These are phyloP conservation scores for Ahaetulla prasina DNA, from an alignment of 2,113 vertebrate genomes.

Conservation along the genomic window DNA sequence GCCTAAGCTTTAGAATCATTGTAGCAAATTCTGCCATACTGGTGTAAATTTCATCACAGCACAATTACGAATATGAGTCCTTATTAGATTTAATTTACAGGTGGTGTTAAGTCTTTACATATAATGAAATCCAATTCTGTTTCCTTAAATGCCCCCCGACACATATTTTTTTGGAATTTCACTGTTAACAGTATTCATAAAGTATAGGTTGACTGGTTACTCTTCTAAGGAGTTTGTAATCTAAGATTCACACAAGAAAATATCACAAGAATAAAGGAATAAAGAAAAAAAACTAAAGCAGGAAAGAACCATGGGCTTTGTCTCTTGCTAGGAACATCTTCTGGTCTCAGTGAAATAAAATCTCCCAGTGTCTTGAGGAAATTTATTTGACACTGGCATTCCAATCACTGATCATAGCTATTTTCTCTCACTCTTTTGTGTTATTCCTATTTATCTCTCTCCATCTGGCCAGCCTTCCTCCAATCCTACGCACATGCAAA, in stretches of 20 bases:
- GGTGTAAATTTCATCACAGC: neutral
- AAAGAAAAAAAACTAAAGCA: neutral
- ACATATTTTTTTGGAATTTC: neutral
- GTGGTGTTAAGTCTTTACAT: neutral
- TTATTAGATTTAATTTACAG: neutral
- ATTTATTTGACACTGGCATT: neutral
- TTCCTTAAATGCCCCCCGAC: neutral
- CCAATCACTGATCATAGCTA: neutral
- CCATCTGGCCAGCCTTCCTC: constrained; percentile 8
- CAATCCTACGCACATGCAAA: constrained; percentile 4
- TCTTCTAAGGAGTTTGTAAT: neutral
- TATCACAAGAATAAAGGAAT: neutral
- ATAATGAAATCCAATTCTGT: neutral
- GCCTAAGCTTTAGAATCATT: neutral
- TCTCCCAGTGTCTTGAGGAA: neutral
- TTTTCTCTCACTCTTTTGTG: neutral
- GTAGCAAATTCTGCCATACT: neutral
- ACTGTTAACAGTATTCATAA: neutral
- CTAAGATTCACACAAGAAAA: neutral
- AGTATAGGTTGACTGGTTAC: neutral
- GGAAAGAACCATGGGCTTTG: neutral
- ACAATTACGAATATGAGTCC: neutral
- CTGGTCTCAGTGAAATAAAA: neutral
- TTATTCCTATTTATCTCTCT: constrained; percentile 16
- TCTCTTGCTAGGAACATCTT: neutral